phyloP scores from a whole-genome alignment of 2,797 vertebrate species.

The Lates japonicus region DNA sequence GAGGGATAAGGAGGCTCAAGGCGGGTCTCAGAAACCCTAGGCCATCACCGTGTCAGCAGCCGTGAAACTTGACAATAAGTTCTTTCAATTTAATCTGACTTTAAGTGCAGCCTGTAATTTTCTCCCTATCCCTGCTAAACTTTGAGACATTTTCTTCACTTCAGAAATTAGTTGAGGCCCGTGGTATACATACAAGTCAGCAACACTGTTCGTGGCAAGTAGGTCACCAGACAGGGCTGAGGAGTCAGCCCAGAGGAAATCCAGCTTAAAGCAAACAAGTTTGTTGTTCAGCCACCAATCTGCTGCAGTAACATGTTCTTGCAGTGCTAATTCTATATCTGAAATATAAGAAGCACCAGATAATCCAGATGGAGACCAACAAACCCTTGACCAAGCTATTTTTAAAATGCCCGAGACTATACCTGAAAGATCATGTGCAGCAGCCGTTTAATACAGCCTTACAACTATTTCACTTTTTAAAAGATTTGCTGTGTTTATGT shows the following conservation, averaged over 20 bases:
- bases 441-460: background rate
- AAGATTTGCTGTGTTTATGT: background rate
- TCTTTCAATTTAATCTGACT: conserved; percentile 65
- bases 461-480: background rate
- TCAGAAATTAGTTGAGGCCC: conserved; percentile 47
- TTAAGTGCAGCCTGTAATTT: conserved; percentile 41
- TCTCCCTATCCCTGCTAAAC: conserved; percentile 33
- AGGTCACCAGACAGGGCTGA: conserved; percentile 68
- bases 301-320: conserved; percentile 36
- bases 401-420: background rate
- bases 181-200: conserved; percentile 46
- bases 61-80: conserved; percentile 45
- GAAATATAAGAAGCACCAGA: conserved; percentile 28
- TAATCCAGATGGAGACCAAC: conserved; percentile 17
- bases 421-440: background rate
- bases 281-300: conserved; percentile 56
- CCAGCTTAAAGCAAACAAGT: conserved; percentile 70
- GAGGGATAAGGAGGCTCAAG: conserved; percentile 39
- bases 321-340: conserved; percentile 38
- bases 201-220: conserved; percentile 60
- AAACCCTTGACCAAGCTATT: conserved; percentile 3
- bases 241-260: conserved; percentile 59
- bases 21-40: conserved; percentile 19
- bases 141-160: conserved; percentile 37
- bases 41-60: conserved; percentile 43